Percentiles rank a stretch among this genome's conserved stretches.
These are phyloP conservation scores for Chydorus sphaericus DNA, from an alignment of 2,888 invertebrate species.

Conservation along the genomic window DNA sequence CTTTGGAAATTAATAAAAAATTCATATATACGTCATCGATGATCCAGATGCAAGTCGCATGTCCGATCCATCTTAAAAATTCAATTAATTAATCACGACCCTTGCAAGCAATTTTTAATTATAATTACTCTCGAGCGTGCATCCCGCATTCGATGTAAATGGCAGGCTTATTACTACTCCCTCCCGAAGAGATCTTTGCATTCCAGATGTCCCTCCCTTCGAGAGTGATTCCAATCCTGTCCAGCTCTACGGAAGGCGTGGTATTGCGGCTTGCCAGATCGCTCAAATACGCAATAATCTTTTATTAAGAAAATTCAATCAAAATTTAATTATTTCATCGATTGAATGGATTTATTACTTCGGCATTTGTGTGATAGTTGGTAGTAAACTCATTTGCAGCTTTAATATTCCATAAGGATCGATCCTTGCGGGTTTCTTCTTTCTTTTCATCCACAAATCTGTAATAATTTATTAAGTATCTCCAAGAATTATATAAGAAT, in stretches of 20 bases:
- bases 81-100: no score
- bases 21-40: conserved; percentile 8
- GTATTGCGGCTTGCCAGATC: neutral
- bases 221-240: neutral
- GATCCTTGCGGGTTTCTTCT: no score
- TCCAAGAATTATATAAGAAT: no score
- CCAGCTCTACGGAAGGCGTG: neutral
- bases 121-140: conserved; percentile 13
- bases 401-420: no score
- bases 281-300: conserved; percentile 4
- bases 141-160: conserved; percentile 14
- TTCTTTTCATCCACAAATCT: no score
- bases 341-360: no score
- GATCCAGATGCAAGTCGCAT: conserved; percentile 23
- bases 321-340: no score
- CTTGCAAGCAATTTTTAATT: no score
- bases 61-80: conserved; percentile 34
- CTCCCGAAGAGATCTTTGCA: neutral
- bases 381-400: no score
- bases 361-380: no score
- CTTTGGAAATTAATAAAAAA: neutral
- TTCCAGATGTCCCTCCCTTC: neutral
- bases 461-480: no score
- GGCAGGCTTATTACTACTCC: neutral
- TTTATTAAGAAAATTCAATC: neutral